Evolutionary conservation across 1,140 invertebrate species (phyloP).

Genomic region (Heliconius himera): DNA sequence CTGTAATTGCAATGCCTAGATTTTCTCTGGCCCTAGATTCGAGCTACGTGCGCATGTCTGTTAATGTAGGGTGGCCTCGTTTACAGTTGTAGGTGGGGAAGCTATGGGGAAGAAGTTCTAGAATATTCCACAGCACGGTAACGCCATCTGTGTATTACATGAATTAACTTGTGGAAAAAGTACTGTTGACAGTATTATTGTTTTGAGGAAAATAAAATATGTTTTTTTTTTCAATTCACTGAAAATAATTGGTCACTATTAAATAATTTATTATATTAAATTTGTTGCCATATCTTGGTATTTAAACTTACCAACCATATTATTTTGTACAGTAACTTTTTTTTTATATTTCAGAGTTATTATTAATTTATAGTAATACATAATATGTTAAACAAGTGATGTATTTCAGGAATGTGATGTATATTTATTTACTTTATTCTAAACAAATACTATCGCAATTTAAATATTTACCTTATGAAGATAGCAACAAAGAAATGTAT

Average conservation of each 20-base stretch:
- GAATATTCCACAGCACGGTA: background rate
- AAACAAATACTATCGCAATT: background rate
- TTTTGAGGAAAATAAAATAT: background rate
- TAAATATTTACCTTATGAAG: background rate
- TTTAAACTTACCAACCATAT: no score
- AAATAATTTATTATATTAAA: no score
- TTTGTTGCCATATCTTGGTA: no score
- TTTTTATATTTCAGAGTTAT: no score
- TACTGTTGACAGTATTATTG: background rate
- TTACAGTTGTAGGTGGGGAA: slow-evolving; percentile 3
- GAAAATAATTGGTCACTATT: no score
- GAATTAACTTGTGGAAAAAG: background rate
- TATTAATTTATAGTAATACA: no score
- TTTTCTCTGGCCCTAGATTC: slow-evolving; percentile 17
- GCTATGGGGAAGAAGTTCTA: slow-evolving; percentile 8
- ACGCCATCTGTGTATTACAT: slow-evolving; percentile 2
- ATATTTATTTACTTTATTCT: no score
- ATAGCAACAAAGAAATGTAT: background rate
- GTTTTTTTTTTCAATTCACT: no score
- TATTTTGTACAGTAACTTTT: no score
- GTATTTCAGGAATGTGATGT: no score
- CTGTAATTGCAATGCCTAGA: slow-evolving; percentile 17
- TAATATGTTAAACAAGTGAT: no score
- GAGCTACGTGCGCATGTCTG: slow-evolving; percentile 21
- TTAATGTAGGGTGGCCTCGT: background rate